A percentile compares a stretch with the other conserved stretches of the same genome.
Conservation (phyloP, 2,888 invertebrate species). For the Acholoe squamosa region DNA sequence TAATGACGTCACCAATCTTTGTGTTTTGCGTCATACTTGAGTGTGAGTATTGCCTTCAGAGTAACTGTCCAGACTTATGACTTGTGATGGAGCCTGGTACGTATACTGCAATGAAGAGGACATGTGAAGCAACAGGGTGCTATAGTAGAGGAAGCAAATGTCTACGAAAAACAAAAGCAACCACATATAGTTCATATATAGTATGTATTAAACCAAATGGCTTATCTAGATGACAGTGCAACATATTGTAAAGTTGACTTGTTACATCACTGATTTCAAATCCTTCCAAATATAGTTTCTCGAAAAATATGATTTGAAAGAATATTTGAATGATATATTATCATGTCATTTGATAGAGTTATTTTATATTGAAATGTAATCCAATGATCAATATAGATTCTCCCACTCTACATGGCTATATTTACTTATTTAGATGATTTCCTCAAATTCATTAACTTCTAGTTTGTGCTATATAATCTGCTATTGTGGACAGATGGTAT, state of each 20-base stretch:
- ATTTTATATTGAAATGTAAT: not conserved
- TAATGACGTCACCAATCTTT: constrained; percentile 53
- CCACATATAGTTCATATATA: not conserved
- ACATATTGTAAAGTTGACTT: not conserved
- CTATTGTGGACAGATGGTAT: not conserved
- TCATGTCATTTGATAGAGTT: not conserved
- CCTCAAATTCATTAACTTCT: too few species aligned
- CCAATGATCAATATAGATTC: not conserved
- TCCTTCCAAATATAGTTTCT: not conserved
- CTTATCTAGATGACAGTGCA: not conserved
- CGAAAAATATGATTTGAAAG: too few species aligned
- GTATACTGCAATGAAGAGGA: constrained; percentile 64
- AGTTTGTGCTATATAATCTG: too few species aligned
- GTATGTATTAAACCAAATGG: not conserved
- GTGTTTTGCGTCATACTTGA: constrained; percentile 64
- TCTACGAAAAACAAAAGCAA: not conserved
- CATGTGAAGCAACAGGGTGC: constrained; percentile 39
- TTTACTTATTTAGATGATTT: not conserved
- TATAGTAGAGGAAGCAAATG: not conserved
- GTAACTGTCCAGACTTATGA: constrained; percentile 64
- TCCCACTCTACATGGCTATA: not conserved
- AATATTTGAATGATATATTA: not conserved
- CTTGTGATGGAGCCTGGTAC: constrained; percentile 64
- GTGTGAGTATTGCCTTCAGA: constrained; percentile 65
- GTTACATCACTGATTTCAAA: not conserved